A percentile compares a stretch with the other conserved stretches of the same genome.
These are phyloP conservation scores for Latrodectus elegans DNA, from an alignment of 2,888 invertebrate species.

Conservation along the genomic window DNA sequence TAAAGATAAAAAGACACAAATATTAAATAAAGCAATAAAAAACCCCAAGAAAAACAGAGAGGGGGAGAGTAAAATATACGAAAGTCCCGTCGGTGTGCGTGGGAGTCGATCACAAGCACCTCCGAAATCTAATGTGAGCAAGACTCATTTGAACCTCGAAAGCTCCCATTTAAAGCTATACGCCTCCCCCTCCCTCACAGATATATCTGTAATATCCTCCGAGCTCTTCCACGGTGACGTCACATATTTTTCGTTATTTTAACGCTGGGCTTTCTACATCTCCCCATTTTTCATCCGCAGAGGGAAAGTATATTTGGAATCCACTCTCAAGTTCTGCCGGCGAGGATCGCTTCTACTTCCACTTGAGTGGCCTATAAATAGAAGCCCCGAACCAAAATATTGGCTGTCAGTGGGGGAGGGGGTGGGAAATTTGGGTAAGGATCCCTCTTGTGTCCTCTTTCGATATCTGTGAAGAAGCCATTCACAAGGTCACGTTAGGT, in stretches of 20 bases:
- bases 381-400: too few species aligned
- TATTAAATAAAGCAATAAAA: neutral
- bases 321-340: neutral
- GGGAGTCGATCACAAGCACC: neutral
- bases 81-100: neutral
- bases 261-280: conserved; percentile 31
- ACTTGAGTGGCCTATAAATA: neutral
- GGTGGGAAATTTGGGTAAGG: too few species aligned
- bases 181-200: neutral
- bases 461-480: too few species aligned
- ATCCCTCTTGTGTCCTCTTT: too few species aligned
- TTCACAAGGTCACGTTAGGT: too few species aligned
- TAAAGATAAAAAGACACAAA: too few species aligned
- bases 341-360: neutral
- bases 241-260: conserved; percentile 66
- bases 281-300: conserved; percentile 18
- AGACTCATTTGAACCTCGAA: neutral
- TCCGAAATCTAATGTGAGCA: neutral
- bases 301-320: conserved; percentile 14
- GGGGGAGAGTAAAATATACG: neutral
- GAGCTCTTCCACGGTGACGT: conserved; percentile 41
- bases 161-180: neutral
- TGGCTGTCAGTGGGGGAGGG: too few species aligned
- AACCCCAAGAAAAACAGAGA: neutral
- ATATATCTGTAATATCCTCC: conserved; percentile 19